Conservation (phyloP, 2,113 vertebrate genomes). For the Romanogobio albipinnatus region DNA sequence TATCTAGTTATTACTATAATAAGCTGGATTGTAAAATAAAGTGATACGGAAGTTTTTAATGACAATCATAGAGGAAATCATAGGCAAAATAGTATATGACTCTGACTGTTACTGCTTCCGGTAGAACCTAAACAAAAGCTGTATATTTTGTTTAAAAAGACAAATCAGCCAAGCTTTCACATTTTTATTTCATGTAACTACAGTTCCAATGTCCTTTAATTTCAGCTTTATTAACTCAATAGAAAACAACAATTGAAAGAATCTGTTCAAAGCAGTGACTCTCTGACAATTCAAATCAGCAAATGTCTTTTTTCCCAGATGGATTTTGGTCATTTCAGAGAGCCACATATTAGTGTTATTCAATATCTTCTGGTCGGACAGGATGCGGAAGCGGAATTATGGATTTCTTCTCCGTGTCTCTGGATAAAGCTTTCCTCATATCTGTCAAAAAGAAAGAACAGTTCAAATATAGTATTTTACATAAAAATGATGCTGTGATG, state of each 20-base stretch:
- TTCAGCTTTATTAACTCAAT: not conserved
- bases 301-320: constrained; percentile 33
- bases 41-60: not conserved
- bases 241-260: not conserved
- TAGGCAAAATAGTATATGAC: not conserved
- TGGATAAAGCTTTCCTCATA: constrained; percentile 95
- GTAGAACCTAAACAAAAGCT: not conserved
- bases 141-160: not conserved
- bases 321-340: constrained; percentile 60
- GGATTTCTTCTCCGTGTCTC: constrained; percentile 94
- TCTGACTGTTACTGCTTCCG: not conserved
- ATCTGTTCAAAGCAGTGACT: constrained; percentile 39
- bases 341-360: constrained; percentile 83
- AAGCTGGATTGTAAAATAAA: too few species aligned
- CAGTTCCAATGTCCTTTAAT: not conserved
- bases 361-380: constrained; percentile 94
- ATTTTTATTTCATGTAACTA: constrained; percentile 10
- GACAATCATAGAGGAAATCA: not conserved
- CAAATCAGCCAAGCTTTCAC: not conserved
- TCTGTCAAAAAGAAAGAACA: constrained; percentile 73
- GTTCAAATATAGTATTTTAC: not conserved
- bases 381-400: constrained; percentile 94
- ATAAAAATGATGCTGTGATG: not conserved
- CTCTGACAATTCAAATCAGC: constrained; percentile 14
- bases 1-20: too few species aligned